Percentiles rank a stretch among this genome's conserved stretches.
Conservation (phyloP, 2,797 vertebrate genomes). For the Sparidentex hasta region DNA sequence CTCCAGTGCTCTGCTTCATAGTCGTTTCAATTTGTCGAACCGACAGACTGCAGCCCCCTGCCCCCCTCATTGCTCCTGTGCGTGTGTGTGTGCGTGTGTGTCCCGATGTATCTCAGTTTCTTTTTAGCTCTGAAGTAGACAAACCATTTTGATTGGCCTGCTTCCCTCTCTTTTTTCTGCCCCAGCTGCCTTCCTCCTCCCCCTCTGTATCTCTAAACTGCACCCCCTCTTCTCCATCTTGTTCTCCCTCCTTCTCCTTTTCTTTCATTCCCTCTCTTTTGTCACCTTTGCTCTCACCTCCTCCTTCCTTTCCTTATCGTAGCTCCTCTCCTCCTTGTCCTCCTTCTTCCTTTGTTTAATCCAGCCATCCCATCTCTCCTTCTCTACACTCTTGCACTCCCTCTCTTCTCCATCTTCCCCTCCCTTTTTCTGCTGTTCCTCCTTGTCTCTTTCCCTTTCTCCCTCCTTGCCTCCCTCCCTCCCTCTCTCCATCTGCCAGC, state of each 20-base stretch:
- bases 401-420: neutral
- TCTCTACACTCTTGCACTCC: neutral
- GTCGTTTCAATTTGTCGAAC: slow-evolving; percentile 57
- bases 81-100: slow-evolving; percentile 25
- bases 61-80: slow-evolving; percentile 11
- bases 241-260: slow-evolving; percentile 71
- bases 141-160: slow-evolving; percentile 81
- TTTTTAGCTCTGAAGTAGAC: slow-evolving; percentile 83
- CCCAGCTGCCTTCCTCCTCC: slow-evolving; percentile 77
- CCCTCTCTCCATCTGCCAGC: slow-evolving; percentile 66
- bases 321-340: neutral
- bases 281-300: slow-evolving; percentile 66
- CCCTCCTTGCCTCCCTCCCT: neutral
- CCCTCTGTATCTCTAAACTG: slow-evolving; percentile 62
- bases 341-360: neutral
- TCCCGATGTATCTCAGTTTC: slow-evolving; percentile 4
- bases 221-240: slow-evolving; percentile 70
- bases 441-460: neutral
- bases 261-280: slow-evolving; percentile 3
- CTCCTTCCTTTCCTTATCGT: slow-evolving; percentile 11
- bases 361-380: neutral
- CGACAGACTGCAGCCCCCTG: slow-evolving; percentile 35
- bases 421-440: neutral
- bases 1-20: slow-evolving; percentile 42
- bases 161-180: slow-evolving; percentile 75